These are phyloP conservation scores for Prionace glauca DNA, from an alignment of 2,797 vertebrate genomes.

Conservation along the genomic window DNA sequence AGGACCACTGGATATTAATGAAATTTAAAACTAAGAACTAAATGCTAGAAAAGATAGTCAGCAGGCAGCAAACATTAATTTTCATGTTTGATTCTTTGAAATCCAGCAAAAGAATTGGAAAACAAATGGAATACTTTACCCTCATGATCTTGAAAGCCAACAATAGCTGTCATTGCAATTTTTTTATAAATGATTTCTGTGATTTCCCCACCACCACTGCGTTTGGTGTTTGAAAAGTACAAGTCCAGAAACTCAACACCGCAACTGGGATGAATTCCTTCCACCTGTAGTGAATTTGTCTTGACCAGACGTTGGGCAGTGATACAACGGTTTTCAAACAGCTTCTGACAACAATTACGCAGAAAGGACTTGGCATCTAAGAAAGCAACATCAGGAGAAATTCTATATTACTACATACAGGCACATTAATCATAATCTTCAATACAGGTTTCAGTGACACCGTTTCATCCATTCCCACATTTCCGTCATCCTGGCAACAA, in stretches of 20 bases:
- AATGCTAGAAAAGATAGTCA: neutral
- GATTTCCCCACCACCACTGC: conserved; percentile 47
- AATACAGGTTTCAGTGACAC: neutral
- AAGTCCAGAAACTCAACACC: conserved; percentile 43
- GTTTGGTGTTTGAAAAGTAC: conserved; percentile 48
- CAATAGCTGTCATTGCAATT: conserved; percentile 40
- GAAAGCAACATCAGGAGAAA: neutral
- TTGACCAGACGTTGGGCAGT: conserved; percentile 43
- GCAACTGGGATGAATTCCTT: conserved; percentile 43
- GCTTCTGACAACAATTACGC: conserved; percentile 46
- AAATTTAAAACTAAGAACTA: neutral
- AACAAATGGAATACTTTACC: conserved; percentile 41
- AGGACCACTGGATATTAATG: too few species aligned
- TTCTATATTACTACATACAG: neutral
- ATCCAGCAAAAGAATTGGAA: neutral
- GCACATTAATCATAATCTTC: neutral
- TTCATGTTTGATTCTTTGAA: neutral
- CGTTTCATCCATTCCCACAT: neutral
- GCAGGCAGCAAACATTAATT: too few species aligned
- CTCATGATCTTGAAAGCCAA: conserved; percentile 47
- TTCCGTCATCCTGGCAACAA: too few species aligned
- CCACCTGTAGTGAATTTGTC: conserved; percentile 49
- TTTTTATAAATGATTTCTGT: conserved; percentile 42
- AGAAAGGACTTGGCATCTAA: conserved; percentile 48
- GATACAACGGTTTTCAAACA: conserved; percentile 45